A percentile compares a stretch with the other conserved stretches of the same genome.
These are phyloP conservation scores for Notodonta ziczac DNA, from an alignment of 2,888 invertebrate species.

Conservation along the genomic window DNA sequence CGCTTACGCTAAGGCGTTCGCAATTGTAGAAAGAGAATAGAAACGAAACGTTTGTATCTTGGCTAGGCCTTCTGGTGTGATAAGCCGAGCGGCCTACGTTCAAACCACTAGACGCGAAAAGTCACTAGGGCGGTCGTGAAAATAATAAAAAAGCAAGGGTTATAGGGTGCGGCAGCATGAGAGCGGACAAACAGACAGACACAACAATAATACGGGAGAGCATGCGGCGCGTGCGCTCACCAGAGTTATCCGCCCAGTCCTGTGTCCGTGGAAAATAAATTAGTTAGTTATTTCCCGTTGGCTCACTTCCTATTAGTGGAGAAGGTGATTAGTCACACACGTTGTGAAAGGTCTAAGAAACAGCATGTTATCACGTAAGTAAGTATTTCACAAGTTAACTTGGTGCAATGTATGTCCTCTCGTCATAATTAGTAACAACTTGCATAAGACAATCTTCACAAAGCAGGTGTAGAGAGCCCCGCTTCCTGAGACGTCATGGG, in stretches of 20 bases:
- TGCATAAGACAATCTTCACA: too few species aligned
- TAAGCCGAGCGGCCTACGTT: too few species aligned
- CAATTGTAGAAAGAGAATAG: too few species aligned
- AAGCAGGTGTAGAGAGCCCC: too few species aligned
- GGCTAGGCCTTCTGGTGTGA: too few species aligned
- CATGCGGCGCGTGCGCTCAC: background rate
- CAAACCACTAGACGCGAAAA: too few species aligned
- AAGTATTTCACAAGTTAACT: background rate
- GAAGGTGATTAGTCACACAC: background rate
- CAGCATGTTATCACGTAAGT: background rate
- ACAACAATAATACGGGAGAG: background rate
- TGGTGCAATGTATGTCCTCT: background rate
- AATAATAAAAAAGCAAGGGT: too few species aligned
- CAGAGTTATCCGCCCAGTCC: background rate
- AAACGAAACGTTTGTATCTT: too few species aligned
- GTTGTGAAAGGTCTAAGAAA: background rate
- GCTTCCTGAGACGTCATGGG: too few species aligned
- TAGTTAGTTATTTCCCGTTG: background rate
- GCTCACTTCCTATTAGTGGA: constrained; percentile 1
- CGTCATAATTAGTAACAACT: background rate
- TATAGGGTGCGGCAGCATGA: background rate
- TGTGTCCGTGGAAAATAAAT: constrained; percentile 5
- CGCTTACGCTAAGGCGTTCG: too few species aligned
- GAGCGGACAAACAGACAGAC: background rate
- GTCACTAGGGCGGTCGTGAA: too few species aligned